Conservation (phyloP, 1,140 invertebrate genomes). For the Drosophila seguyi region DNA sequence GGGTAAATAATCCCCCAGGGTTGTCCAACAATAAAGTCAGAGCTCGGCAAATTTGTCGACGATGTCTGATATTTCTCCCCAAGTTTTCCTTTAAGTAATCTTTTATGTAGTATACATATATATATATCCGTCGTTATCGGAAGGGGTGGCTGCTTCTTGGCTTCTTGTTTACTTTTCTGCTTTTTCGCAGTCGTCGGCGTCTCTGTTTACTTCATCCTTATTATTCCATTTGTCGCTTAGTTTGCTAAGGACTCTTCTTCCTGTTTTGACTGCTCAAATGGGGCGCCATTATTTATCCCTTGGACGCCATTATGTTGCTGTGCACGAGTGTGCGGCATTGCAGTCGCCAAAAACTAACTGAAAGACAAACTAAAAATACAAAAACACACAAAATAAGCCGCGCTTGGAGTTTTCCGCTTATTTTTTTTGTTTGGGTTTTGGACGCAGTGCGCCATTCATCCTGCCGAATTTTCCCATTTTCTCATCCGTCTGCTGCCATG, state of each 20-base stretch:
- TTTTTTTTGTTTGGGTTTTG: slow-evolving; percentile 1
- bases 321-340: slow-evolving; percentile 39
- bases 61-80: slow-evolving; percentile 23
- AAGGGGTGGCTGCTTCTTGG: slow-evolving; percentile 26
- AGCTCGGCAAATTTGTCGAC: slow-evolving; percentile 26
- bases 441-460: slow-evolving; percentile 49
- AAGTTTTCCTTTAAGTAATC: slow-evolving; percentile 37
- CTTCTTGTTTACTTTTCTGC: slow-evolving; percentile 45
- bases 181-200: slow-evolving; percentile 45
- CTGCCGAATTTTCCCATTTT: slow-evolving; percentile 37
- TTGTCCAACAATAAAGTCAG: slow-evolving; percentile 31
- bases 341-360: slow-evolving; percentile 44
- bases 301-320: slow-evolving; percentile 44
- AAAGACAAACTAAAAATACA: slow-evolving; percentile 48
- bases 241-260: slow-evolving; percentile 43
- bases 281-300: slow-evolving; percentile 49
- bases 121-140: slow-evolving; percentile 24
- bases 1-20: slow-evolving; percentile 35
- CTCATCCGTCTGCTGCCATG: slow-evolving; percentile 48
- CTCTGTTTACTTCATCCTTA: slow-evolving; percentile 53
- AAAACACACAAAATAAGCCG: slow-evolving; percentile 45
- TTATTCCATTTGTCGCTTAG: slow-evolving; percentile 57
- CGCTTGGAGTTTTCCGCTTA: slow-evolving; percentile 2
- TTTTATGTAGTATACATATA: slow-evolving; percentile 1
- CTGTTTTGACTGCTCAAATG: slow-evolving; percentile 54